A percentile compares a stretch with the other conserved stretches of the same genome.
phyloP scores from a whole-genome alignment of 2,888 invertebrate genomes.

The Hydropsyche betteni region DNA sequence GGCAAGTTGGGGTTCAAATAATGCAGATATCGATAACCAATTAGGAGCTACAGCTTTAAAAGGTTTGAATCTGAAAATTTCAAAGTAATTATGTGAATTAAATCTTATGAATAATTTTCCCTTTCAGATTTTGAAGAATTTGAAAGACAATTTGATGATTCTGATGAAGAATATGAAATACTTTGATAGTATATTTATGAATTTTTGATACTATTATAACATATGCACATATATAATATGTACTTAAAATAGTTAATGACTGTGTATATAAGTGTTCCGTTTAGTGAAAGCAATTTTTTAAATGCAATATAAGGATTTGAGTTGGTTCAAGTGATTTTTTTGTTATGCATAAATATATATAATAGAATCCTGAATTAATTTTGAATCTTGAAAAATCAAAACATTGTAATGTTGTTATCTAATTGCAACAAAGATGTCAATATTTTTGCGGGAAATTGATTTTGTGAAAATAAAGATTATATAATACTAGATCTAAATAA shows the following conservation, averaged over 20 bases:
- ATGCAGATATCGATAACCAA: conserved; percentile 58
- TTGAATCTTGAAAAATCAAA: too few species aligned
- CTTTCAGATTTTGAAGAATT: conserved; percentile 71
- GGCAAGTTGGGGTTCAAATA: conserved; percentile 74
- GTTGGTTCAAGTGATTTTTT: too few species aligned
- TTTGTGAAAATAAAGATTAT: too few species aligned
- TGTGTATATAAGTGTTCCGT: conserved; percentile 1
- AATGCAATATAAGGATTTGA: too few species aligned
- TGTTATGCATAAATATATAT: too few species aligned
- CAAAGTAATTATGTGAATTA: too few species aligned
- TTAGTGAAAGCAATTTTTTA: too few species aligned
- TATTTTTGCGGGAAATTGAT: too few species aligned
- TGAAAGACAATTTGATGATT: conserved; percentile 74
- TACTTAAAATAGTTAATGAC: not conserved
- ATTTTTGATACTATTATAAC: not conserved
- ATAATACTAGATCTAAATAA: too few species aligned
- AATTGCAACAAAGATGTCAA: too few species aligned
- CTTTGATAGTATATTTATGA: conserved; percentile 65
- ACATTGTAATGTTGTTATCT: too few species aligned
- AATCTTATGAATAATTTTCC: conserved; percentile 44
- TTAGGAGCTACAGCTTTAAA: conserved; percentile 58
- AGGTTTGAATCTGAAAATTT: conserved; percentile 52
- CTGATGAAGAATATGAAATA: conserved; percentile 86
- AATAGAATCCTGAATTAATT: too few species aligned
- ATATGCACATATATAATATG: not conserved